Conservation (phyloP, 2,888 invertebrate genomes). For the Cerastoderma edule region DNA sequence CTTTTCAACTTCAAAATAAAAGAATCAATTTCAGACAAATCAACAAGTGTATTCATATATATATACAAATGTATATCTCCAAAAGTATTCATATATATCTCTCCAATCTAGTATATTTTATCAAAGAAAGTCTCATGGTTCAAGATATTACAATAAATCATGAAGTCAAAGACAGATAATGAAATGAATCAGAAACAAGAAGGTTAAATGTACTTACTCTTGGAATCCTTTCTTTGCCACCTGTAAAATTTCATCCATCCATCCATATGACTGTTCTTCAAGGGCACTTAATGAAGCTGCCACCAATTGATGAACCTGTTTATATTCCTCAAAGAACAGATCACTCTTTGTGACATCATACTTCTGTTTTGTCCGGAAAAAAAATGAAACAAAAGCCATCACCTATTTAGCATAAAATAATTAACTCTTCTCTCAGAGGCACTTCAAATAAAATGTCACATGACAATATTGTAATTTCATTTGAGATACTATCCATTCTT, state of each 20-base stretch:
- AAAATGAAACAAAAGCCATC: too few relatives aligned
- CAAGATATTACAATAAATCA: not conserved
- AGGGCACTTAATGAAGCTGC: conserved; percentile 18
- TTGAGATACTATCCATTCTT: too few relatives aligned
- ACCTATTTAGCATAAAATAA: too few relatives aligned
- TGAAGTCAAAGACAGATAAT: not conserved
- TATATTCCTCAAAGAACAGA: conserved; percentile 37
- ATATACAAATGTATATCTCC: not conserved
- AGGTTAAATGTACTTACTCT: conserved; percentile 31
- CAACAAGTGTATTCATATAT: not conserved
- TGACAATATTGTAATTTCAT: too few relatives aligned
- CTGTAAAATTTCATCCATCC: conserved; percentile 44
- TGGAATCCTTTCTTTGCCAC: conserved; percentile 44
- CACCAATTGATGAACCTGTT: conserved; percentile 26
- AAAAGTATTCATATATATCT: not conserved
- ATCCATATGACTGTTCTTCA: conserved; percentile 37
- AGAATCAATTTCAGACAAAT: too few relatives aligned
- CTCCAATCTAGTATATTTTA: not conserved
- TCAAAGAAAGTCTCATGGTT: not conserved
- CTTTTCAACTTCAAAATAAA: too few relatives aligned
- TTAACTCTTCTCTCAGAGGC: too few relatives aligned
- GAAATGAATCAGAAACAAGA: not conserved
- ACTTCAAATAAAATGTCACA: too few relatives aligned
- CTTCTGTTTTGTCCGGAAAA: too few relatives aligned
- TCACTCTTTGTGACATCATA: too few relatives aligned